Evolutionary conservation across 2,797 vertebrate genomes (phyloP), one percentile per base, ranked within the genome.

Genomic region (Manis pentadactyla): DNA sequence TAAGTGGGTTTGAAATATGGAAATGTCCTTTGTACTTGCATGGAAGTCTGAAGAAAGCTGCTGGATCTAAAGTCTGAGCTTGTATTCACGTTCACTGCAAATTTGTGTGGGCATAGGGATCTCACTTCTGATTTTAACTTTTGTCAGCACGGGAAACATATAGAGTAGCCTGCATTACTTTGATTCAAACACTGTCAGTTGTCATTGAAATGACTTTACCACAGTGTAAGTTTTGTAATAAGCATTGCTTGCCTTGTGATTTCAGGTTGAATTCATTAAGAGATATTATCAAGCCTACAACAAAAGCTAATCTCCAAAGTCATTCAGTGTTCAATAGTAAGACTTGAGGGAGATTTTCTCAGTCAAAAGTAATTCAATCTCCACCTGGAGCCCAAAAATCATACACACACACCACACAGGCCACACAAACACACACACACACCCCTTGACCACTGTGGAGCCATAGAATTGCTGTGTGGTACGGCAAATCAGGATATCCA

Each of bases 251-350:
- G 39, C 59, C 59, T 81, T 82, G 51, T 21, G 59, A 74, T 57
- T 95, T 74, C 68, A 57, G n/a, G 39, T 68, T 83, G 42, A 93
- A 57, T 79, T 89, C 11, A 57, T 85, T 90, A 93, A 74, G 71
- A 73, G 64, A 57, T 78, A 74, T 53, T 63, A 71, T 46, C 27
- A 73, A 90, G 51, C 51, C 27, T 79, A 59, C 27, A 63, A 63
- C 25, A 63, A 69, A 90, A 79, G 31, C 8, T 49, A 85, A 79
- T 93, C 73, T 95, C 27, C 71, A 86, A 85, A 89, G 27, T 27
- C 64, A 84, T 78, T 77, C 17, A 23, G 29, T 88, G 31, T 78
- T 89, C 42, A 77, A 53, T 79, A 39, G 55, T 83, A 88, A 75
- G 9, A 46, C 31, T 34, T 49, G 37, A 66, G n/a, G 49, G 42